Evolutionary conservation across 2,888 invertebrate genomes (phyloP).

Genomic region (Lasioglossum oenotherae): DNA sequence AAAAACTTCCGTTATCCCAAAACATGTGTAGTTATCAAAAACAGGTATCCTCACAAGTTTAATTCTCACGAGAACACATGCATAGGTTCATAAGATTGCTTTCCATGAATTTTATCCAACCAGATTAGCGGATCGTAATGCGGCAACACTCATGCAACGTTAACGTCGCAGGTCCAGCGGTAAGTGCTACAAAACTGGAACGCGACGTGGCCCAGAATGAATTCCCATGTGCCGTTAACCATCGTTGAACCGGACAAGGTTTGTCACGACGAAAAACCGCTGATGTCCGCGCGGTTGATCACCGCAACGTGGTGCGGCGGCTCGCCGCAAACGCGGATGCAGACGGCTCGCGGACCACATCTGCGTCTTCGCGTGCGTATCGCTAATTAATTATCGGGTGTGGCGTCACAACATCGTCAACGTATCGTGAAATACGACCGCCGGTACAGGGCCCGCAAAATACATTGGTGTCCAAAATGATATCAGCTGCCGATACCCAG

Average conservation of each 20-base stretch:
- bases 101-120: not conserved
- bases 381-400: constrained; percentile 51
- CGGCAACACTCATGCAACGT: not conserved
- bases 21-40: not conserved
- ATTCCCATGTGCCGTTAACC: not conserved
- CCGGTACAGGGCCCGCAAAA: not conserved
- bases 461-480: too few relatives aligned
- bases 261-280: constrained; percentile 2
- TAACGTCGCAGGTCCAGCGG: not conserved
- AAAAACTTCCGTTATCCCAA: too few relatives aligned
- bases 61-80: not conserved
- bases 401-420: constrained; percentile 19
- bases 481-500: too few relatives aligned
- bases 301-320: not conserved
- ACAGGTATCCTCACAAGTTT: not conserved
- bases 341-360: not conserved
- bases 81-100: not conserved
- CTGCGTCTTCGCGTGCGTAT: constrained; percentile 20
- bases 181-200: not conserved
- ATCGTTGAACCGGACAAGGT: not conserved
- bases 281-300: not conserved
- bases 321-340: constrained; percentile 1
- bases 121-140: not conserved
- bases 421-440: constrained; percentile 49
- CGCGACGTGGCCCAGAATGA: not conserved